A percentile compares a stretch with the other conserved stretches of the same genome.
These are phyloP conservation scores for Chironomus riparius DNA, from an alignment of 2,888 invertebrate species.

Conservation along the genomic window DNA sequence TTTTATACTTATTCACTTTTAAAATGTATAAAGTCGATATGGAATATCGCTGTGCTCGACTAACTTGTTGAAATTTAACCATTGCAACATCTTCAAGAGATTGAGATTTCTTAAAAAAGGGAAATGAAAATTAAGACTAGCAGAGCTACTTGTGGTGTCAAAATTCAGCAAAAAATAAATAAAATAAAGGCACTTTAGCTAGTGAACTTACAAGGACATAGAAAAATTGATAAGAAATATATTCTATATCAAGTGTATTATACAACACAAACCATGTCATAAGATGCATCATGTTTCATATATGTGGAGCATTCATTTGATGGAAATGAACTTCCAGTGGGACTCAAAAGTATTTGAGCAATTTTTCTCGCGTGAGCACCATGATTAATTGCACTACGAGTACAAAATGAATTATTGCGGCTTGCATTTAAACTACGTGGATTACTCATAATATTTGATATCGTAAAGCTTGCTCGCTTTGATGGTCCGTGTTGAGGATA, in stretches of 20 bases:
- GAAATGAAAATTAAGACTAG: not conserved
- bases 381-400: not conserved
- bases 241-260: not conserved
- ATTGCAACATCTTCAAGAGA: not conserved
- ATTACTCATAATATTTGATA: conserved; percentile 11
- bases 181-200: not conserved
- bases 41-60: not conserved
- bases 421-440: conserved; percentile 5
- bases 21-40: not conserved
- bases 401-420: conserved; percentile 13
- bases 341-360: conserved; percentile 18
- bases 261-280: conserved; percentile 5
- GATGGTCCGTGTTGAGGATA: not conserved
- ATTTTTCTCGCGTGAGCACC: conserved; percentile 5
- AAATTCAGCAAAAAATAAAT: not conserved
- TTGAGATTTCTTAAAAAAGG: not conserved
- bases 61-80: not conserved
- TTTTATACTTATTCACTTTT: not conserved
- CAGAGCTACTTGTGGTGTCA: not conserved
- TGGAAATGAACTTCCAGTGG: not conserved
- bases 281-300: not conserved
- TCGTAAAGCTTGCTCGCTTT: not conserved
- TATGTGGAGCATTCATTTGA: not conserved
- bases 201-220: not conserved
- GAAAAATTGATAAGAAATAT: not conserved